Evolutionary conservation across 2,797 vertebrate genomes (phyloP).

Genomic region (Prunella strophiata): DNA sequence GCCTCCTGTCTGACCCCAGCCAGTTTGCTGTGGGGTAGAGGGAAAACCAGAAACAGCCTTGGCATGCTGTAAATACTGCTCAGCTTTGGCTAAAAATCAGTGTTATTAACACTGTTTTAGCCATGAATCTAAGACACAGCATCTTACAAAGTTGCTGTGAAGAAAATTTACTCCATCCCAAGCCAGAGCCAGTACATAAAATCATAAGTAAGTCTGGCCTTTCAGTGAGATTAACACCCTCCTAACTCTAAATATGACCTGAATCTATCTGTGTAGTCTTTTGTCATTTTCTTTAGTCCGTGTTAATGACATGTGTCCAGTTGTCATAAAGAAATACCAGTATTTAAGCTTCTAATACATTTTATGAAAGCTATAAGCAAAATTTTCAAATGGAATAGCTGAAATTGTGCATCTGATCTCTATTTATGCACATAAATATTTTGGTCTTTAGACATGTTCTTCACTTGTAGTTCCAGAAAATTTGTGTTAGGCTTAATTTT

Average conservation of each 20-base stretch:
- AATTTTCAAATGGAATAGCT: background rate
- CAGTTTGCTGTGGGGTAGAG: background rate
- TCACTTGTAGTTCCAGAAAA: background rate
- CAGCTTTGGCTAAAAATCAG: background rate
- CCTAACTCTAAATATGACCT: background rate
- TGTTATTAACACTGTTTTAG: background rate
- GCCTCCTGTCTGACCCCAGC: background rate
- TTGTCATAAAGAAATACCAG: background rate
- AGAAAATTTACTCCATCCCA: background rate
- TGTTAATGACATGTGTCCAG: background rate
- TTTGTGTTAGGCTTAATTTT: background rate
- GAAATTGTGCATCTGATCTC: background rate
- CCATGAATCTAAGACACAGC: background rate
- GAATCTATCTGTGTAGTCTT: background rate
- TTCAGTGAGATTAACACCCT: background rate
- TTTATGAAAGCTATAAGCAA: background rate
- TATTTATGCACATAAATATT: background rate
- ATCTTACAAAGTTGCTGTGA: background rate
- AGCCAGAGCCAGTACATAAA: background rate
- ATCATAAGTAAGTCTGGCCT: background rate
- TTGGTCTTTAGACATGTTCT: background rate
- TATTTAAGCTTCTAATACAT: background rate
- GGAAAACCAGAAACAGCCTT: background rate
- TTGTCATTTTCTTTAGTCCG: background rate
- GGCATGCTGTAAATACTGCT: background rate